These are phyloP conservation scores for Apolygus lucorum DNA, from an alignment of 1,140 invertebrate genomes.

Conservation along the genomic window DNA sequence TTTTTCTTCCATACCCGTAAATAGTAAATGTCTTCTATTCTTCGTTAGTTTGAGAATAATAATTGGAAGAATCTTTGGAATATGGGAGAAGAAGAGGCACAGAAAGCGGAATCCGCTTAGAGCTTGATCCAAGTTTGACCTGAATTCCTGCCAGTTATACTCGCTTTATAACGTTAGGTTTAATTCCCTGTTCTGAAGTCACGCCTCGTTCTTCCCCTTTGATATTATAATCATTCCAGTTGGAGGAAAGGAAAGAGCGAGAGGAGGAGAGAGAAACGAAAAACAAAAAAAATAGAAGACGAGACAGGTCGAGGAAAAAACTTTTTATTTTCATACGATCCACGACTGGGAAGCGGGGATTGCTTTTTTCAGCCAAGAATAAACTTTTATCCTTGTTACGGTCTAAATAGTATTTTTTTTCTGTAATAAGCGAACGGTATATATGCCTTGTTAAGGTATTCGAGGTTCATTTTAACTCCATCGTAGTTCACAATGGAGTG, in stretches of 20 bases:
- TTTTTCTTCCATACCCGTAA: too few relatives aligned
- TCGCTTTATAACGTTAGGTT: neutral
- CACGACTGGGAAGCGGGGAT: neutral
- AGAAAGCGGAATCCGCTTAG: neutral
- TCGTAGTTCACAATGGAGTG: too few relatives aligned
- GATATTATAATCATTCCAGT: neutral
- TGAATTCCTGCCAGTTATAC: neutral
- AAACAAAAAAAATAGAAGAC: too few relatives aligned
- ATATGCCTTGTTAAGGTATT: too few relatives aligned
- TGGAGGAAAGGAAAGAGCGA: too few relatives aligned
- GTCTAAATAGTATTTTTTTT: constrained; percentile 29
- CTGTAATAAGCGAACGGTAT: too few relatives aligned
- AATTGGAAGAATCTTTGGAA: too few relatives aligned
- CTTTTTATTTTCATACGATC: neutral
- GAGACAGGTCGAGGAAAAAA: neutral
- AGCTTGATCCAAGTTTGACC: neutral
- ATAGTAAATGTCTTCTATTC: too few relatives aligned
- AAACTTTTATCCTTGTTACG: constrained; percentile 2
- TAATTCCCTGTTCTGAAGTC: neutral
- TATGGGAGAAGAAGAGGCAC: neutral
- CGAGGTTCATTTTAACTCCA: too few relatives aligned
- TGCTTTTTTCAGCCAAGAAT: neutral
- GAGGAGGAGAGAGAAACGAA: neutral
- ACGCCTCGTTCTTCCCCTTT: neutral
- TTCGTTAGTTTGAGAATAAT: too few relatives aligned